phyloP scores from a whole-genome alignment of 2,888 invertebrate genomes.

The Cacoxenus indagator region DNA sequence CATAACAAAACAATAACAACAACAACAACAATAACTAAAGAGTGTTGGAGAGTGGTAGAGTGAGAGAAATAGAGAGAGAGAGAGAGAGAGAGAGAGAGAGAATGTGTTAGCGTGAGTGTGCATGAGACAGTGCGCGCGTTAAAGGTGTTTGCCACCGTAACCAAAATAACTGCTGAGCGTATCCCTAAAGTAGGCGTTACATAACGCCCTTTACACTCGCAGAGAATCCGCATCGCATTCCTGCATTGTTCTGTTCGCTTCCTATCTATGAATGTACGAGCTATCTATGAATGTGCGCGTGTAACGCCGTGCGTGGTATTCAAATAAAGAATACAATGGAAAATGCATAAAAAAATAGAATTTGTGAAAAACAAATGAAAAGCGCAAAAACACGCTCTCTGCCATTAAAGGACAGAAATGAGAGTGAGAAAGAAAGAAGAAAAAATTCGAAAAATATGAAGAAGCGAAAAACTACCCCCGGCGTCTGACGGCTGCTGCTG shows the following conservation, averaged over 20 bases:
- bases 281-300: neutral
- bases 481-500: neutral
- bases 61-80: too few species aligned
- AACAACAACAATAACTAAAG: too few species aligned
- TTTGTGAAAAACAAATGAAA: neutral
- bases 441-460: neutral
- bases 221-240: neutral
- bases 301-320: neutral
- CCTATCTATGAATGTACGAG: neutral
- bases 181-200: slow-evolving; percentile 45
- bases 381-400: neutral
- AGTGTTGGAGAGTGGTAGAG: too few species aligned
- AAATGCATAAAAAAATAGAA: neutral
- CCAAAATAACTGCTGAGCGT: slow-evolving; percentile 24
- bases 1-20: too few species aligned
- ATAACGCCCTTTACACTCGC: slow-evolving; percentile 39
- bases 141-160: neutral
- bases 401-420: neutral
- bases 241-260: neutral
- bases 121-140: neutral
- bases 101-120: neutral
- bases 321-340: neutral
- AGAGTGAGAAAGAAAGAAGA: neutral
- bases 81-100: too few species aligned
- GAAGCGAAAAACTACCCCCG: slow-evolving; percentile 2